Base-by-base conservation (phyloP, 2,113 vertebrate genomes). In the Elephas maximus region DNA sequence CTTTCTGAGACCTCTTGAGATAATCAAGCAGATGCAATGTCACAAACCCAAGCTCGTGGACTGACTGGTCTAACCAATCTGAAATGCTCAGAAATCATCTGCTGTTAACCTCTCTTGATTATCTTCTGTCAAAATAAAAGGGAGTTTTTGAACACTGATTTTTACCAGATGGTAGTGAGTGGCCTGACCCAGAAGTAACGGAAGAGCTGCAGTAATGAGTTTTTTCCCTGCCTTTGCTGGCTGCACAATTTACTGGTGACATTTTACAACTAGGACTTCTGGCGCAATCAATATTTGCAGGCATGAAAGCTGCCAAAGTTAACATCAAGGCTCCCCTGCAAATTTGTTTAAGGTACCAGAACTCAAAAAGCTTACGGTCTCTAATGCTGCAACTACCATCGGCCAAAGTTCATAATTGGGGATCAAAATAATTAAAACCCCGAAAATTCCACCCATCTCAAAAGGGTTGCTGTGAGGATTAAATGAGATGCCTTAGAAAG, bases 261-360 rank as follows among this genome's bases (percentile, higher is more conserved):
- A 98, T 98, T 98, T 98, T 97, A 94, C 95, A 97, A 90, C 81
- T 90, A 97, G 90, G 93, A 97, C 97, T 98, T 97, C 95, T 97
- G 97, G 94, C 97, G 98, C 97, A 97, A 97, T 98, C 97, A 98
- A 98, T 98, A 98, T 97, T 97, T 98, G 97, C 95, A 97, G 85
- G 96, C 95, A 97, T 93, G 97, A 98, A 98, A 96, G 74, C 97
- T 97, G 97, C 98, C 97, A 97, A 97, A 98, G 95, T 97, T 97
- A 98, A 97, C 98, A 98, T 97, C 97, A 97, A 96, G 96, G 78
- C 92, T 98, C 93, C 93, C 93, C 83, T 97, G 95, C 92, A 98
- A 98, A 98, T 98, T 97, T 98, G 98, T 95, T 97, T 96, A 97
- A 97, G 93, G 97, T 93, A 97, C 94, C 92, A 97, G 95, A 95